Evolutionary conservation across 2,888 invertebrate species (phyloP).

Genomic region (Stenodera caucasica): DNA sequence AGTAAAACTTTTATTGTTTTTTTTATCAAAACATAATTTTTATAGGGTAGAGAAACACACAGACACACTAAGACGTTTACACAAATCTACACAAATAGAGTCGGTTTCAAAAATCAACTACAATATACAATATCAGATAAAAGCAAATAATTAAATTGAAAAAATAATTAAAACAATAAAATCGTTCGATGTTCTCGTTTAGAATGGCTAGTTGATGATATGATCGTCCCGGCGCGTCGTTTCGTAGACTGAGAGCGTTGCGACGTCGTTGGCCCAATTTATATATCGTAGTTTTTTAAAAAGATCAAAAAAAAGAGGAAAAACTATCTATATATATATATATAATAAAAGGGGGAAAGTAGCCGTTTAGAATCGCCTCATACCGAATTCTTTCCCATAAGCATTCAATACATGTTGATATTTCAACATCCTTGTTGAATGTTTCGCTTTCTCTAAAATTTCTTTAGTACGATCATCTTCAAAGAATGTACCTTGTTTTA

Average conservation of each 20-base stretch:
- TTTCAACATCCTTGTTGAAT: conserved; percentile 45
- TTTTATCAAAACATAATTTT: conserved; percentile 9
- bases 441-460: conserved; percentile 50
- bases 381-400: conserved; percentile 42
- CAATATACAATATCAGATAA: conserved; percentile 19
- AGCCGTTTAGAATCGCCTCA: conserved; percentile 38
- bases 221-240: conserved; percentile 37
- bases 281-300: conserved; percentile 15
- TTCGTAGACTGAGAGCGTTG: conserved; percentile 34
- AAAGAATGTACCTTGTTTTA: conserved; percentile 52
- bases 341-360: conserved; percentile 7
- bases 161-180: conserved; percentile 8
- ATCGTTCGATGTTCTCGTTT: conserved; percentile 36
- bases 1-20: not conserved
- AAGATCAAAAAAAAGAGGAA: not conserved
- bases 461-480: conserved; percentile 51
- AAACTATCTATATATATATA: not conserved
- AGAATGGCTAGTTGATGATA: conserved; percentile 33
- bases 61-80: not conserved
- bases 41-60: not conserved
- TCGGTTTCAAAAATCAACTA: conserved; percentile 14
- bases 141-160: conserved; percentile 24
- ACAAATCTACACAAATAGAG: conserved; percentile 7
- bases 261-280: conserved; percentile 23
- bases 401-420: conserved; percentile 43